phyloP scores from a whole-genome alignment of 2,113 vertebrate species.

The Beaufortia kweichowensis region DNA sequence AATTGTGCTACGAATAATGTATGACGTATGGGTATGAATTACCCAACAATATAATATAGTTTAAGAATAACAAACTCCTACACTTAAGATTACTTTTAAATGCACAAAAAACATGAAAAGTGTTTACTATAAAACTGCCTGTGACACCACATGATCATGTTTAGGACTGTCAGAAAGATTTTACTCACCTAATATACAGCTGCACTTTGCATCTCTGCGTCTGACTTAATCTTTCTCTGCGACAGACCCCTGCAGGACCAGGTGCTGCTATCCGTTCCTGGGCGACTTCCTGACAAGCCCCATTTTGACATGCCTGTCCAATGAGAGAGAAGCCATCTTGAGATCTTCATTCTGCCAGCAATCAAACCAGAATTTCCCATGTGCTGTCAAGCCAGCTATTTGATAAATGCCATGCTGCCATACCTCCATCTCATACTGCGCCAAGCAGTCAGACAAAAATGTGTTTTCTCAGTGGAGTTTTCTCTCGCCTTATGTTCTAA shows the following conservation, averaged over 20 bases:
- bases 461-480: not conserved
- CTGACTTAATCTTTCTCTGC: not conserved
- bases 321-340: constrained; percentile 14
- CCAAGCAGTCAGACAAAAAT: constrained; percentile 25
- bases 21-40: too few species aligned
- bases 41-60: too few species aligned
- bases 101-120: too few species aligned
- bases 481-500: not conserved
- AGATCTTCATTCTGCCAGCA: constrained; percentile 14
- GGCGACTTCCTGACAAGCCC: constrained; percentile 4
- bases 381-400: constrained; percentile 46
- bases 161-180: too few species aligned
- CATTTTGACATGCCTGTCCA: constrained; percentile 10
- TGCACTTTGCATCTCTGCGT: not conserved
- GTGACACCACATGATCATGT: too few species aligned
- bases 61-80: too few species aligned
- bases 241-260: constrained; percentile 6
- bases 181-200: not conserved
- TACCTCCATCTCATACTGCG: constrained; percentile 34
- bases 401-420: constrained; percentile 54
- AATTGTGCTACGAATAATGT: too few species aligned
- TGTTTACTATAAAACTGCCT: too few species aligned
- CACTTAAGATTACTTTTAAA: too few species aligned
- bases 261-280: not conserved
- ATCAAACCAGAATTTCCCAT: constrained; percentile 29